Percentiles rank a stretch among this genome's conserved stretches.
phyloP scores from a whole-genome alignment of 2,888 invertebrate genomes.

The Apotomis betuletana region DNA sequence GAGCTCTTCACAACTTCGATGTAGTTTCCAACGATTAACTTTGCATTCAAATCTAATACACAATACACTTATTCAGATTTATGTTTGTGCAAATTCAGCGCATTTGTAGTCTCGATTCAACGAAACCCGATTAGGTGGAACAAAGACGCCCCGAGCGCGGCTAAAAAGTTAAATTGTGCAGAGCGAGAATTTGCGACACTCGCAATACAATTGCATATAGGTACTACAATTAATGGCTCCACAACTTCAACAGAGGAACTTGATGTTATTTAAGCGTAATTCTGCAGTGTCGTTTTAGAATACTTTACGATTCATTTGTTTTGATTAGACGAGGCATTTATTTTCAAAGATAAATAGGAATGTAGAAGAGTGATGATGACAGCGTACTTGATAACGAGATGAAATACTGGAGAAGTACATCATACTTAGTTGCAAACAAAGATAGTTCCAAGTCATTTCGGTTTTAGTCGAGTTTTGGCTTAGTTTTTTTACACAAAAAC shows the following conservation, averaged over 20 bases:
- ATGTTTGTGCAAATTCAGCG: neutral
- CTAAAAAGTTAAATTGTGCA: slow-evolving; percentile 71
- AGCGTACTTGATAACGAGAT: too few relatives aligned
- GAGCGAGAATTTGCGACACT: slow-evolving; percentile 35
- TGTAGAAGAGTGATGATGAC: too few relatives aligned
- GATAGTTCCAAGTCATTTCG: too few relatives aligned
- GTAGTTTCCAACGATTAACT: too few relatives aligned
- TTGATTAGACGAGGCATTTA: too few relatives aligned
- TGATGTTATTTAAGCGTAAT: slow-evolving; percentile 1
- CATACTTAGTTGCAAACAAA: too few relatives aligned
- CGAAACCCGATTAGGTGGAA: slow-evolving; percentile 56
- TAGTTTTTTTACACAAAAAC: too few relatives aligned
- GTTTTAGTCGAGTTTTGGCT: too few relatives aligned
- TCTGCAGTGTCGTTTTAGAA: neutral
- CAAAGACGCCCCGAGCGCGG: slow-evolving; percentile 58
- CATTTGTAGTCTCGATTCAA: slow-evolving; percentile 44
- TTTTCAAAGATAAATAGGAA: too few relatives aligned
- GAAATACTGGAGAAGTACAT: too few relatives aligned
- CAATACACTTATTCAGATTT: neutral
- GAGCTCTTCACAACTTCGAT: too few relatives aligned
- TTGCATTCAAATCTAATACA: neutral
- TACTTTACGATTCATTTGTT: too few relatives aligned
- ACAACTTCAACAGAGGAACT: slow-evolving; percentile 10
- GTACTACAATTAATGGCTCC: slow-evolving; percentile 23
- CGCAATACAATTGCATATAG: slow-evolving; percentile 47